A percentile compares a stretch with the other conserved stretches of the same genome.
These are phyloP conservation scores for Ophion ellenae DNA, from an alignment of 2,888 invertebrate genomes.

Conservation along the genomic window DNA sequence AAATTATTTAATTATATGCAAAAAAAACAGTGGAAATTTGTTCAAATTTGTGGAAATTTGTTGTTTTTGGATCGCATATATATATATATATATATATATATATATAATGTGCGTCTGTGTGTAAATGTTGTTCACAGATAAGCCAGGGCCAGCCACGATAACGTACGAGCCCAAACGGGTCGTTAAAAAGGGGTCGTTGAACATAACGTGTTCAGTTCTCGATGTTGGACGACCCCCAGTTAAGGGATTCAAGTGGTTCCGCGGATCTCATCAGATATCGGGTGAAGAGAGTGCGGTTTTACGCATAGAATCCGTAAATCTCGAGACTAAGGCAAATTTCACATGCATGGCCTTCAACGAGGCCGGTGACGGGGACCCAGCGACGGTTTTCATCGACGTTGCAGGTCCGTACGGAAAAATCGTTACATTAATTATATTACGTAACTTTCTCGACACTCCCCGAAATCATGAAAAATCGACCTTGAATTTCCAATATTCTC, in stretches of 20 bases:
- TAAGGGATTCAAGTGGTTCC: conserved; percentile 91
- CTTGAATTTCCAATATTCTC: background rate
- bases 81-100: too few species aligned
- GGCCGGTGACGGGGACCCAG: conserved; percentile 91
- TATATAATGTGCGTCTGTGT: too few species aligned
- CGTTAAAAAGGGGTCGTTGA: conserved; percentile 92
- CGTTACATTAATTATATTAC: conserved; percentile 70
- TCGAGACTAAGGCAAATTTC: conserved; percentile 95
- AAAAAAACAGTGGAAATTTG: too few species aligned
- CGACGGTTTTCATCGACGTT: conserved; percentile 89
- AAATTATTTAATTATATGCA: too few species aligned
- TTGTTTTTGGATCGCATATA: too few species aligned
- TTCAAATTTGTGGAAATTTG: too few species aligned
- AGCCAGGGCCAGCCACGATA: conserved; percentile 93
- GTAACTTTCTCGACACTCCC: conserved; percentile 72
- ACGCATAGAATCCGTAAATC: conserved; percentile 92
- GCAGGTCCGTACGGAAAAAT: conserved; percentile 84
- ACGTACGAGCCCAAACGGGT: conserved; percentile 90
- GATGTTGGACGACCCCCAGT: conserved; percentile 93
- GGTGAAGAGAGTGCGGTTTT: conserved; percentile 91
- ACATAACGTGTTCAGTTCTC: conserved; percentile 92
- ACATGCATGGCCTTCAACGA: conserved; percentile 94
- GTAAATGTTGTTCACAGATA: conserved; percentile 85
- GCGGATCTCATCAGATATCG: conserved; percentile 90
- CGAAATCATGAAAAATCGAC: background rate